Percentiles rank a stretch among this genome's conserved stretches.
These are phyloP conservation scores for Anthophora plumipes DNA, from an alignment of 2,888 invertebrate species.

Conservation along the genomic window DNA sequence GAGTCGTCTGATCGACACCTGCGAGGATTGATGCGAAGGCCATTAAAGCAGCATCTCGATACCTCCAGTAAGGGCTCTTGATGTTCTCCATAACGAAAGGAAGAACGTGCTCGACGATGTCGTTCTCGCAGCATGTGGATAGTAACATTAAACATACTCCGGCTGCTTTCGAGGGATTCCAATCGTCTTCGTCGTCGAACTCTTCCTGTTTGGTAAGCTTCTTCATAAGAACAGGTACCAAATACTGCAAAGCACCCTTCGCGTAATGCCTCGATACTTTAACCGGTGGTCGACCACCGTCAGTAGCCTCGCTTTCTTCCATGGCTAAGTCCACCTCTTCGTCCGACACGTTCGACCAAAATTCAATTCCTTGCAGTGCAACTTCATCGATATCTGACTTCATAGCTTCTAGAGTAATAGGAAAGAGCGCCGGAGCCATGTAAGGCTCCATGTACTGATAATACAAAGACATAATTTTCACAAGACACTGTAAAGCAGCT, in stretches of 20 bases:
- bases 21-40: conserved; percentile 98
- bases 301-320: conserved; percentile 97
- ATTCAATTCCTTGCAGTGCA: conserved; percentile 99
- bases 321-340: conserved; percentile 98
- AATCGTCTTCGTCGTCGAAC: conserved; percentile 98
- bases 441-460: conserved; percentile 99
- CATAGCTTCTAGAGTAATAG: conserved; percentile 99
- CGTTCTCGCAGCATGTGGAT: conserved; percentile 98
- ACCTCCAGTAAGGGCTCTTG: conserved; percentile 95
- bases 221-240: conserved; percentile 97
- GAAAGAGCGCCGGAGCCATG: conserved; percentile 99
- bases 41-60: conserved; percentile 98
- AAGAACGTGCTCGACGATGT: conserved; percentile 96
- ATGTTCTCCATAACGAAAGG: conserved; percentile 99
- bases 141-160: conserved; percentile 99
- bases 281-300: conserved; percentile 96
- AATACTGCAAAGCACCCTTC: conserved; percentile 97
- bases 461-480: conserved; percentile 98
- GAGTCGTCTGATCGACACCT: conserved; percentile 93
- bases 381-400: conserved; percentile 98
- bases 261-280: conserved; percentile 98
- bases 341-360: conserved; percentile 99
- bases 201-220: conserved; percentile 98
- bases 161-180: conserved; percentile 99
- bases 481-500: conserved; percentile 98